phyloP scores from a whole-genome alignment of 2,797 vertebrate genomes.

The Uromys caudimaculatus region DNA sequence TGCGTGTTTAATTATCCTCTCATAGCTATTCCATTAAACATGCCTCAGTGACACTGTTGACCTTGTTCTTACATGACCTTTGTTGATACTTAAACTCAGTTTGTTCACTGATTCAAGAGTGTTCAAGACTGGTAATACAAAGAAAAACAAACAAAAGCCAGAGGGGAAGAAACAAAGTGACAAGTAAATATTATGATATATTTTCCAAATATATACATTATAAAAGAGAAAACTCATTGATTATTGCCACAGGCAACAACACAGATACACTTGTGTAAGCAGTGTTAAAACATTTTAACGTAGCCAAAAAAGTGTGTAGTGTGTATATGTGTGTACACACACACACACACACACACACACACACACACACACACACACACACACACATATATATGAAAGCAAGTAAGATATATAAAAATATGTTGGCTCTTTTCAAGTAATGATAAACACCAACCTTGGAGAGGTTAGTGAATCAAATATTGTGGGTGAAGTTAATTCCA shows the following conservation, averaged over 20 bases:
- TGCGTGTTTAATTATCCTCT: not conserved
- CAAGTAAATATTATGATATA: not conserved
- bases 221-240: slow-evolving; percentile 45
- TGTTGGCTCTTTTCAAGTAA: not conserved
- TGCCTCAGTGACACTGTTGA: slow-evolving; percentile 38
- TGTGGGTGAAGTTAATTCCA: slow-evolving; percentile 54
- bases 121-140: not conserved
- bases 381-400: no score
- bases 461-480: slow-evolving; percentile 26
- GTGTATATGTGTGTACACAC: not conserved
- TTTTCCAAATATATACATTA: not conserved
- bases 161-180: not conserved
- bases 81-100: slow-evolving; percentile 38
- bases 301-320: not conserved
- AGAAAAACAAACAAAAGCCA: not conserved
- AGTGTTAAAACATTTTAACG: not conserved
- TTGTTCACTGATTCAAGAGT: slow-evolving; percentile 40
- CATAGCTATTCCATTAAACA: slow-evolving; percentile 8
- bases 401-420: no score
- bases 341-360: no score
- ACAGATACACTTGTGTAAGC: not conserved
- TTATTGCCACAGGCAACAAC: not conserved
- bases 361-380: no score
- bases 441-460: slow-evolving; percentile 2
- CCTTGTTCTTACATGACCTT: slow-evolving; percentile 18